Conservation (phyloP, 2,888 invertebrate species). For the Epistrophella euchroma region DNA sequence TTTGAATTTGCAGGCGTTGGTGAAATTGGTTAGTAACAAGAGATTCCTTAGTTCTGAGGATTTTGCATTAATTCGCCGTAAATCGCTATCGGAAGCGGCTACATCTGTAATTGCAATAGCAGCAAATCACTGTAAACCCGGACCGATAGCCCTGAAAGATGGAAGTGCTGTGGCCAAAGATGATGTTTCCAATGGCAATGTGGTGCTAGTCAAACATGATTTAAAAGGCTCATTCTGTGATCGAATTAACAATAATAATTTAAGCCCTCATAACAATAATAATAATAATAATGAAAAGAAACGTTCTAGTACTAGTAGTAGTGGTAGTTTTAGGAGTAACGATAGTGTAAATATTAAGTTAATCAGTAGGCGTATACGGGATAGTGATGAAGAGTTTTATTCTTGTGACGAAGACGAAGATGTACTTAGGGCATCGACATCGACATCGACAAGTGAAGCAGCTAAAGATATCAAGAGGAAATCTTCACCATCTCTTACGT, state of each 20-base stretch:
- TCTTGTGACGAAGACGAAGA: constrained; percentile 64
- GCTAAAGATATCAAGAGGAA: constrained; percentile 61
- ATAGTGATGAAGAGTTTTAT: constrained; percentile 69
- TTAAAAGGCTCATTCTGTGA: constrained; percentile 78
- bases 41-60: constrained; percentile 80
- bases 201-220: constrained; percentile 79
- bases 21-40: constrained; percentile 81
- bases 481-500: constrained; percentile 82
- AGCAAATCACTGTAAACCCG: constrained; percentile 77
- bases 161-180: constrained; percentile 72
- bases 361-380: constrained; percentile 29
- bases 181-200: constrained; percentile 78
- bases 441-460: constrained; percentile 28
- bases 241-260: constrained; percentile 71
- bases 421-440: constrained; percentile 11
- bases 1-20: constrained; percentile 81
- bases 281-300: constrained; percentile 52
- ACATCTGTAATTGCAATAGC: constrained; percentile 79
- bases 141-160: constrained; percentile 79
- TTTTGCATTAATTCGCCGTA: constrained; percentile 80
- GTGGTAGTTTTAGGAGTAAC: constrained; percentile 56
- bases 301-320: constrained; percentile 67
- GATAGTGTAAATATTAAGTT: constrained; percentile 37
- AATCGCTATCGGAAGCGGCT: constrained; percentile 80
- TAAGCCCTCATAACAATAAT: constrained; percentile 35